Percentiles rank a stretch among this genome's conserved stretches.
These are phyloP conservation scores for Agrochola litura DNA, from an alignment of 2,888 invertebrate species.

Conservation along the genomic window DNA sequence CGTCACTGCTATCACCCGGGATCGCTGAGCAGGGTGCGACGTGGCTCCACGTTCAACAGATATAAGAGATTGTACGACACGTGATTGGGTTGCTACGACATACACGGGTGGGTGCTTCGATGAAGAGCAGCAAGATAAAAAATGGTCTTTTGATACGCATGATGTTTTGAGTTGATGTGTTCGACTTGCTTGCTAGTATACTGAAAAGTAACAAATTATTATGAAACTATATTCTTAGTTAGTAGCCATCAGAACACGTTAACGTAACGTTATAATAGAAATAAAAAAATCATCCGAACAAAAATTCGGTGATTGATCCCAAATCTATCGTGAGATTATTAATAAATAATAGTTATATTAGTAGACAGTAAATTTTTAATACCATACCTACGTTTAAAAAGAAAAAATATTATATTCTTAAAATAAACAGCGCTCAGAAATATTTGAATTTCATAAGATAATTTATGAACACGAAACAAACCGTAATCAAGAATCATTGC, in stretches of 20 bases:
- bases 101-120: not conserved
- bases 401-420: not conserved
- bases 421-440: constrained; percentile 12
- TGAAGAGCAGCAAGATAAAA: constrained; percentile 20
- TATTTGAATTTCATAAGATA: constrained; percentile 23
- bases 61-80: constrained; percentile 51
- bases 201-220: not conserved
- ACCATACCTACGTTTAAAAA: not conserved
- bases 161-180: not conserved
- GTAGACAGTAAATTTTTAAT: not conserved
- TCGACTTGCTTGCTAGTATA: too few species aligned
- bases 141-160: constrained; percentile 15
- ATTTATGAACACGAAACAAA: constrained; percentile 43
- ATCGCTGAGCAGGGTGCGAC: constrained; percentile 61
- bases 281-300: not conserved
- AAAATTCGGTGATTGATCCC: not conserved
- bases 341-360: too few species aligned
- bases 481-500: constrained; percentile 44
- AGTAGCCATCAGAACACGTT: not conserved
- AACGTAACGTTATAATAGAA: too few species aligned
- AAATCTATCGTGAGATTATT: not conserved
- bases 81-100: constrained; percentile 33
- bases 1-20: constrained; percentile 42
- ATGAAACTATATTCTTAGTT: not conserved
- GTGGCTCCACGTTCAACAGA: constrained; percentile 45